Conservation (phyloP, 2,888 invertebrate species). For the Aquatica leii region DNA sequence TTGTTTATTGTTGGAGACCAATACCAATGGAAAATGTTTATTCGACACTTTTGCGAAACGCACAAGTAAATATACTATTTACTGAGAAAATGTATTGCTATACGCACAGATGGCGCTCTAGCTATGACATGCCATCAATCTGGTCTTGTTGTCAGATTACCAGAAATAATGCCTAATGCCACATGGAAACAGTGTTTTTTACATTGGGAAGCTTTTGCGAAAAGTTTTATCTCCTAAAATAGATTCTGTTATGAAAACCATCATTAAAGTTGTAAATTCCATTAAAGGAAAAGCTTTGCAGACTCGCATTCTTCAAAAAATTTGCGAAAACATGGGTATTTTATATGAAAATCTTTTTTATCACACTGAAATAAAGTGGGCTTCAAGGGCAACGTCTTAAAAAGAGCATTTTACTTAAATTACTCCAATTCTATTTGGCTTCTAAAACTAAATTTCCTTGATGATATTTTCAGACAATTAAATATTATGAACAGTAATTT, state of each 20-base stretch:
- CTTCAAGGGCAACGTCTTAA: neutral
- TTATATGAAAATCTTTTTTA: neutral
- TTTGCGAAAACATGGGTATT: neutral
- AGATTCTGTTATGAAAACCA: neutral
- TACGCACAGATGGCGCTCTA: neutral
- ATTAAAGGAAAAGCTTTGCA: too few relatives aligned
- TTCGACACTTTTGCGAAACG: too few relatives aligned
- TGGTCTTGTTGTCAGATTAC: neutral
- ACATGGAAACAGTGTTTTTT: neutral
- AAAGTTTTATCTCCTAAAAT: neutral
- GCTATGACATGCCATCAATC: neutral
- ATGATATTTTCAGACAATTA: too few relatives aligned
- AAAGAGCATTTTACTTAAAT: neutral
- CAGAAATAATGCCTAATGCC: too few relatives aligned
- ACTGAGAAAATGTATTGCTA: too few relatives aligned
- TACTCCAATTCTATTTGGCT: too few relatives aligned
- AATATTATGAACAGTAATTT: neutral
- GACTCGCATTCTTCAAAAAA: neutral
- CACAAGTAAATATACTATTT: too few relatives aligned
- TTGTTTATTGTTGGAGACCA: too few relatives aligned
- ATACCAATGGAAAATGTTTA: too few relatives aligned
- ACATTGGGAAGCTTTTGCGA: too few relatives aligned
- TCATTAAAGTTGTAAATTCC: neutral
- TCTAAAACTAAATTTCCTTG: too few relatives aligned
- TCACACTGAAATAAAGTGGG: too few relatives aligned